Evolutionary conservation across 2,797 vertebrate species (phyloP).

Genomic region (Manis javanica): DNA sequence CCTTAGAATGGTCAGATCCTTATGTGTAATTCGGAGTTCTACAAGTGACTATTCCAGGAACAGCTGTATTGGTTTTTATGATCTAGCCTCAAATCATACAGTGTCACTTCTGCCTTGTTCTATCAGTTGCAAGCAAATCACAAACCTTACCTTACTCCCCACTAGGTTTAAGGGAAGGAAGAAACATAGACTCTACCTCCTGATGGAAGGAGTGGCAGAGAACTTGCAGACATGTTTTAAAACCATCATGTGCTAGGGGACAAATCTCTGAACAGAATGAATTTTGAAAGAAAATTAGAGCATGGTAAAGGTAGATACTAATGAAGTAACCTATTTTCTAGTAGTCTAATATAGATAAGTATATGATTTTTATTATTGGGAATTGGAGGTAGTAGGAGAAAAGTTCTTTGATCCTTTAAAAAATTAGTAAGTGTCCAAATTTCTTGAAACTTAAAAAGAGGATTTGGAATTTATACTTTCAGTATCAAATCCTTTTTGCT

Average conservation of each 20-base stretch:
- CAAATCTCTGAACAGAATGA: not conserved
- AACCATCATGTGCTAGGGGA: not conserved
- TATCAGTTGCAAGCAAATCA: not conserved
- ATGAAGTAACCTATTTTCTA: not conserved
- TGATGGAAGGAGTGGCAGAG: not conserved
- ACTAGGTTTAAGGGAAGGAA: not conserved
- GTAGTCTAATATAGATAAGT: not conserved
- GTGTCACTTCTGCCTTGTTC: not conserved
- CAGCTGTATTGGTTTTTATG: not conserved
- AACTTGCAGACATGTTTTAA: not conserved
- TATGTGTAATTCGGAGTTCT: not conserved
- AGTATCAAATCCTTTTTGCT: not conserved
- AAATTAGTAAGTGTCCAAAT: slow-evolving; percentile 28
- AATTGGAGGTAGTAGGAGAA: not conserved
- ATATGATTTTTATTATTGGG: not conserved
- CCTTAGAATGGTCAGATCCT: not conserved
- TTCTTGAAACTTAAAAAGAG: not conserved
- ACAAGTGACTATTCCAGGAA: not conserved
- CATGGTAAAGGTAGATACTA: not conserved
- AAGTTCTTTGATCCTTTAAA: slow-evolving; percentile 28
- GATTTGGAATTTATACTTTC: slow-evolving; percentile 1
- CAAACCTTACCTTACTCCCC: not conserved
- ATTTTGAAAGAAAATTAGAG: not conserved
- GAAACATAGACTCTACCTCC: not conserved
- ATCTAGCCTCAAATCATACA: not conserved